Evolutionary conservation across 2,888 invertebrate species (phyloP).

Genomic region (Onchidella celtica): DNA sequence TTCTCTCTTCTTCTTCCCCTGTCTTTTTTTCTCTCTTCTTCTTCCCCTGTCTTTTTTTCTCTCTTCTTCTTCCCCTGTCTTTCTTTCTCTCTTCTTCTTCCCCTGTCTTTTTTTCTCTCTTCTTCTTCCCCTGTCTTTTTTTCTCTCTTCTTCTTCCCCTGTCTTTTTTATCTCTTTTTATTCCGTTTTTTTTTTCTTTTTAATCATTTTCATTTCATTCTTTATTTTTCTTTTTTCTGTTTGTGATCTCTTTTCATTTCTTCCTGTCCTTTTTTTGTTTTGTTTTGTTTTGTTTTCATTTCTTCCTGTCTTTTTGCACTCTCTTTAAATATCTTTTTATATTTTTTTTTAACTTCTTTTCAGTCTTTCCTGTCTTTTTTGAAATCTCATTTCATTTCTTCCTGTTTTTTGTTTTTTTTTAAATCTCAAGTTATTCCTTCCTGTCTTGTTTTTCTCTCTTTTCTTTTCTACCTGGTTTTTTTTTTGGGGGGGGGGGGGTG

Average conservation of each 20-base stretch:
- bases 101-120: background rate
- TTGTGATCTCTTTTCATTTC: background rate
- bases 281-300: background rate
- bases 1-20: background rate
- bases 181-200: background rate
- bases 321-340: background rate
- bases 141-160: background rate
- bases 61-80: background rate
- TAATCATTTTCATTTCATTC: background rate
- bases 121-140: constrained; percentile 1
- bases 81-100: background rate
- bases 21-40: background rate
- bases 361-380: background rate
- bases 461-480: constrained; percentile 14
- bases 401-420: background rate
- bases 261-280: background rate
- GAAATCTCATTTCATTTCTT: background rate
- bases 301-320: background rate
- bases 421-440: background rate
- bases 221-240: background rate
- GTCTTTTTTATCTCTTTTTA: background rate
- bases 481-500: background rate
- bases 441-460: background rate
- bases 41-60: background rate
- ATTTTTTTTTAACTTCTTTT: background rate